Evolutionary conservation across 2,888 invertebrate genomes (phyloP), one percentile per base, ranked within the genome.

Genomic region (Rhaphigaster nebulosa): DNA sequence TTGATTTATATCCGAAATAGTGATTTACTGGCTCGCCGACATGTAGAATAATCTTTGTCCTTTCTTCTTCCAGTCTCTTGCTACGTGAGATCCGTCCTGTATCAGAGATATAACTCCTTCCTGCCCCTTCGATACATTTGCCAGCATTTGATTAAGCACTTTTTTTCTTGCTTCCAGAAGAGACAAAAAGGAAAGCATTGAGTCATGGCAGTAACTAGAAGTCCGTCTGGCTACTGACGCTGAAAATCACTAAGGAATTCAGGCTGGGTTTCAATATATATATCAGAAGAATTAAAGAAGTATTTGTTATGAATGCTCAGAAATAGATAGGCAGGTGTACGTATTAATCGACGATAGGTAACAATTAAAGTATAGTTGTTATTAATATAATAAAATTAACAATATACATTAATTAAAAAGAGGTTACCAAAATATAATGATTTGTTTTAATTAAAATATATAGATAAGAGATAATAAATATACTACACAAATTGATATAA

Each of bases 21-120:
- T 88, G 88, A 88, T 88, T 60, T 88, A 88, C 88, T 60, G 60
- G 56, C 41, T 38, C 56, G 88, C 29, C 88, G 41, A 60, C 88
- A 60, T 88, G 65, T 88, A 60, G 41, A 41, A 88, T 88, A 88
- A 88, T 88, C 88, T 60, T 84, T 84, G 45, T 50, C 60, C 50
- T 38, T 88, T 54, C 50, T 88, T 60, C 54, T 56, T 88, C 52
- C 56, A 84, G 26, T 90, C 50, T 38, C 65, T 70, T 80, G 88
- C 88, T 88, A 88, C 88, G 88, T 88, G 88, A 88, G 88, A 88
- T 88, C 60, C 88, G 88, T 88, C 88, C 60, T 29, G 60, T 56
- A 88, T 88, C 56, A 50, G 70, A 34, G 70, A 76, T 76, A 76
- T 76, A 76, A 76, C 70, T 76, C 70, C 70, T 76, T 76, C 70